A percentile compares a stretch with the other conserved stretches of the same genome.
Conservation (phyloP, 2,888 invertebrate genomes). For the Boloria selene region DNA sequence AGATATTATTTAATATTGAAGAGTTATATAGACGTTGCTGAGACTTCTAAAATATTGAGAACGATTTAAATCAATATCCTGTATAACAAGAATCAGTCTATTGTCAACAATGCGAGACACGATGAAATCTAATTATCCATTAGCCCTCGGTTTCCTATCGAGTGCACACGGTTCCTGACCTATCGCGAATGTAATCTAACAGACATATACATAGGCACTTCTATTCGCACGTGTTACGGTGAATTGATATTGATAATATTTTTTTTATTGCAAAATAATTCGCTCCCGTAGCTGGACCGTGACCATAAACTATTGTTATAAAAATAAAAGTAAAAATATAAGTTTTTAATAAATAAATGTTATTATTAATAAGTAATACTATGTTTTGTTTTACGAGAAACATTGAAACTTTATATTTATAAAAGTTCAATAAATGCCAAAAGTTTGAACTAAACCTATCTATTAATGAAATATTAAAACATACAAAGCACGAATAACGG, state of each 20-base stretch:
- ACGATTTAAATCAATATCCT: background rate
- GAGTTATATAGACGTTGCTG: background rate
- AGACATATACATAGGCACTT: constrained; percentile 5
- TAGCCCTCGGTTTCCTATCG: constrained; percentile 37
- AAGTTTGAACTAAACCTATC: constrained; percentile 4
- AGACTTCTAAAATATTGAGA: background rate
- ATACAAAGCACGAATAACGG: constrained; percentile 10
- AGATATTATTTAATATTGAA: too few species aligned
- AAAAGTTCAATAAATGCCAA: background rate
- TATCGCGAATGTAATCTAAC: constrained; percentile 9
- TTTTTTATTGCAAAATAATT: too few species aligned
- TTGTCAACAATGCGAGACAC: constrained; percentile 42
- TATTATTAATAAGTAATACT: too few species aligned
- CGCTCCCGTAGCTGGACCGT: too few species aligned
- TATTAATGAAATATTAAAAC: constrained; percentile 3
- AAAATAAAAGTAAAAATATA: too few species aligned
- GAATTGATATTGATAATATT: background rate
- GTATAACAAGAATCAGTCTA: constrained; percentile 27
- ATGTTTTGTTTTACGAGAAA: too few species aligned
- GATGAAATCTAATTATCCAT: constrained; percentile 40
- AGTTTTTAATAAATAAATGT: too few species aligned
- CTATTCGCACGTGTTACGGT: background rate
- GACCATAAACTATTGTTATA: too few species aligned
- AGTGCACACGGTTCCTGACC: constrained; percentile 34
- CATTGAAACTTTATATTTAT: too few species aligned